phyloP scores from a whole-genome alignment of 1,140 invertebrate species.

The Hydropsyche tenuis region DNA sequence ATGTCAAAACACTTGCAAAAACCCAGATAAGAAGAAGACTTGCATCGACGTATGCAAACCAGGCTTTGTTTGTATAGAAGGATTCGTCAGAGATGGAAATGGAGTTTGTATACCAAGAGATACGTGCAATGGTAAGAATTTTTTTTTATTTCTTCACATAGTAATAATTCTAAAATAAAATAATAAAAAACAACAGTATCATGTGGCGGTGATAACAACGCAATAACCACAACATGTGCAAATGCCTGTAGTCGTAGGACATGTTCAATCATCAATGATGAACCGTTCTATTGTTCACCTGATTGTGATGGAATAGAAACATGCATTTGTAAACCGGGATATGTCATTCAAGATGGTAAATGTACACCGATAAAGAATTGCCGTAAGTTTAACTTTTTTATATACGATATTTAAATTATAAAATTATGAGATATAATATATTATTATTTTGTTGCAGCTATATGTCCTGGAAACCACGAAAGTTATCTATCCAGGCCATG shows the following conservation, averaged over 20 bases:
- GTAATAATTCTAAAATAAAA: neutral
- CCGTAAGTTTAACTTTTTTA: slow-evolving; percentile 12
- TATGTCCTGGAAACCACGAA: neutral
- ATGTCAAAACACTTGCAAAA: slow-evolving; percentile 43
- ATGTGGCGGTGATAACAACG: slow-evolving; percentile 3
- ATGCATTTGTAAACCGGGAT: slow-evolving; percentile 20
- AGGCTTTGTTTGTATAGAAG: slow-evolving; percentile 25
- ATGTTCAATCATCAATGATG: slow-evolving; percentile 10
- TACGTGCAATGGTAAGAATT: slow-evolving; percentile 20
- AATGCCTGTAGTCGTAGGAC: neutral
- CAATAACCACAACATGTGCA: neutral
- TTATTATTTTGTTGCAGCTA: slow-evolving; percentile 1
- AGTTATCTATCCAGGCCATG: neutral
- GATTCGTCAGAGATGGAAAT: slow-evolving; percentile 6
- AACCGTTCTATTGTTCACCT: neutral
- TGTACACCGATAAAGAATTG: slow-evolving; percentile 24
- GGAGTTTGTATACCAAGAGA: neutral
- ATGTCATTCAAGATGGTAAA: neutral
- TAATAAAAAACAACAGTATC: neutral
- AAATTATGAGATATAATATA: neutral
- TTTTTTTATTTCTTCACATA: neutral
- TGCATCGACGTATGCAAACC: slow-evolving; percentile 2
- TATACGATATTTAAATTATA: neutral
- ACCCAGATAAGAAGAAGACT: slow-evolving; percentile 2
- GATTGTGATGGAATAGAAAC: neutral